phyloP scores from a whole-genome alignment of 2,113 vertebrate genomes.

The Daphoenositta chrysoptera region DNA sequence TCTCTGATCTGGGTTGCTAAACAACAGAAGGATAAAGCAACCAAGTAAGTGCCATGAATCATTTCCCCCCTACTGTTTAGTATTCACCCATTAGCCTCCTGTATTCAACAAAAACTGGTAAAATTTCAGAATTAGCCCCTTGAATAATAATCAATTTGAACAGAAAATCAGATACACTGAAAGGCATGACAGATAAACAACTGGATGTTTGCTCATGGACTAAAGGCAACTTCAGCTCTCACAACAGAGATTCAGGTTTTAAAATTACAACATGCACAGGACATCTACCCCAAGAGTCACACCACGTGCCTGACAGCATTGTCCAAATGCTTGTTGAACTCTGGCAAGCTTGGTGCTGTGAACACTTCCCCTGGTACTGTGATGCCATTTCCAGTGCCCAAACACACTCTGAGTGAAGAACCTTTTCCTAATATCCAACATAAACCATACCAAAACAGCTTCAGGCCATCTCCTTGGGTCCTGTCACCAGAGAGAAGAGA shows the following conservation, averaged over 20 bases:
- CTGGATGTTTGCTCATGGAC: not conserved
- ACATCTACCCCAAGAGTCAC: not conserved
- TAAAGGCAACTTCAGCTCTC: not conserved
- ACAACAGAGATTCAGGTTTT: not conserved
- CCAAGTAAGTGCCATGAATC: not conserved
- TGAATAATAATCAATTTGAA: not conserved
- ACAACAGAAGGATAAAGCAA: not conserved
- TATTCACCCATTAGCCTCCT: not conserved
- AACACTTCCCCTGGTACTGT: not conserved
- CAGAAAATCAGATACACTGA: not conserved
- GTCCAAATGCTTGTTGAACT: not conserved
- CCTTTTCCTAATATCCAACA: not conserved
- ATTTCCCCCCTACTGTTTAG: not conserved
- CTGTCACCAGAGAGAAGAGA: not conserved
- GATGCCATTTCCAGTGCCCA: not conserved
- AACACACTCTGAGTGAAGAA: not conserved
- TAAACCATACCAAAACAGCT: not conserved
- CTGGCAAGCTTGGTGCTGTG: not conserved
- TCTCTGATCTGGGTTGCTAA: not conserved
- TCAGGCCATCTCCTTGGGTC: not conserved
- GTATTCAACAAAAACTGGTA: not conserved
- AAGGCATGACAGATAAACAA: not conserved
- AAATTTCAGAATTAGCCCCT: not conserved
- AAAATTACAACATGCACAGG: not conserved
- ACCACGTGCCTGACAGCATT: not conserved